These are phyloP conservation scores for Xiphophorus birchmanni DNA, from an alignment of 2,797 vertebrate species.

Conservation along the genomic window DNA sequence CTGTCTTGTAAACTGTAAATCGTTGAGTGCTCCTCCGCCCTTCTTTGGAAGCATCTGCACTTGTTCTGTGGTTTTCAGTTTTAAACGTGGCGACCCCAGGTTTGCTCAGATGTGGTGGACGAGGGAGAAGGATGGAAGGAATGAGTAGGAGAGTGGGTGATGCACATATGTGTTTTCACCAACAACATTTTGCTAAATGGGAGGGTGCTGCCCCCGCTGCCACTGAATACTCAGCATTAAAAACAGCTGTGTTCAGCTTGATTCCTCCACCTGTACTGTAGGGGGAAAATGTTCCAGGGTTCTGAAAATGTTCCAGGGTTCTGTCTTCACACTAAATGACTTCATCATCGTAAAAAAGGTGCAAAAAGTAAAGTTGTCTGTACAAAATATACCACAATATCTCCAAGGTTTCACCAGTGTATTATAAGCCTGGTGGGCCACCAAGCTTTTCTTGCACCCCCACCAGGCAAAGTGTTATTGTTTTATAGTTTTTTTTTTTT, in stretches of 20 bases:
- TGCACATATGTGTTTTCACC: constrained; percentile 62
- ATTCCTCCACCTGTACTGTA: constrained; percentile 56
- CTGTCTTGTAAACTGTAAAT: constrained; percentile 17
- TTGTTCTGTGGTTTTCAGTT: constrained; percentile 57
- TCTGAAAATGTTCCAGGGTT: no score
- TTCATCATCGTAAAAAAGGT: background rate
- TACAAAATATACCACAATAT: background rate
- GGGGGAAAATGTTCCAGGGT: background rate
- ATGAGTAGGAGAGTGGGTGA: constrained; percentile 35
- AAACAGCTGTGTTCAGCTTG: constrained; percentile 62
- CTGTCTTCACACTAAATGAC: background rate
- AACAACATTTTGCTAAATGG: constrained; percentile 63
- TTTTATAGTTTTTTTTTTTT: no score
- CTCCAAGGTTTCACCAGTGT: no score
- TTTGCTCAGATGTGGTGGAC: constrained; percentile 58
- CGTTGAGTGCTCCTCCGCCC: constrained; percentile 10
- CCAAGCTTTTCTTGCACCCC: no score
- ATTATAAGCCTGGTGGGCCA: no score
- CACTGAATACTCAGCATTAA: constrained; percentile 48
- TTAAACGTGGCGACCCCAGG: constrained; percentile 27
- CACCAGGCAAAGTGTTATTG: no score
- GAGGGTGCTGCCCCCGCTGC: constrained; percentile 46
- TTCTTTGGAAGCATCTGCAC: constrained; percentile 55
- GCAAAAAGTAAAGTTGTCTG: background rate
- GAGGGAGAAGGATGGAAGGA: constrained; percentile 31